Percentiles rank a stretch among this genome's conserved stretches.
Evolutionary conservation across 2,113 vertebrate genomes (phyloP).

Genomic region (Maccullochella peelii): DNA sequence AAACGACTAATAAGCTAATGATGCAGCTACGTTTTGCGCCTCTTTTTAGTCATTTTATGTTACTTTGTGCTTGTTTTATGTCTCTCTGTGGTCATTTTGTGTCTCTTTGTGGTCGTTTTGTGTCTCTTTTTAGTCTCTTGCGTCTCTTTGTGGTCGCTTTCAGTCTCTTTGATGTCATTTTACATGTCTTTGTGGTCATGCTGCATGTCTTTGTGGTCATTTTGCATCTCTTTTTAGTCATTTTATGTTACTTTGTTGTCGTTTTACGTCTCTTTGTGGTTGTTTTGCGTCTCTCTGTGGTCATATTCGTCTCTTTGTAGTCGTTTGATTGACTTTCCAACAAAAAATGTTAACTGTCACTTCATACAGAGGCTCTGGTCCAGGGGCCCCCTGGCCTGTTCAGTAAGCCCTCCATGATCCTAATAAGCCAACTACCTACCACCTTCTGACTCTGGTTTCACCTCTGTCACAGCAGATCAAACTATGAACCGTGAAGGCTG

Average conservation of each 20-base stretch:
- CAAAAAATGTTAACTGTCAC: background rate
- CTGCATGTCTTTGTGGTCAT: background rate
- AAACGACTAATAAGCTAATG: too few species aligned
- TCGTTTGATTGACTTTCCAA: background rate
- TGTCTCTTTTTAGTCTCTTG: background rate
- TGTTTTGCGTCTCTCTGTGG: background rate
- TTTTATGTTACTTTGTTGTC: rapidly evolving
- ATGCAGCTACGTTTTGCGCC: too few species aligned
- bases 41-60: background rate
- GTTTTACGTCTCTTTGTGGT: background rate
- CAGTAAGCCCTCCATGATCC: background rate
- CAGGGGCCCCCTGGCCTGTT: background rate
- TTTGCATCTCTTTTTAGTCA: background rate
- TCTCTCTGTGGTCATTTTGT: background rate
- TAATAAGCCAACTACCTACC: background rate
- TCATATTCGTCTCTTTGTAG: too few species aligned
- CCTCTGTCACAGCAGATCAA: constrained; percentile 17
- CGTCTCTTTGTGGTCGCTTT: background rate
- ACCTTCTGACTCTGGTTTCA: background rate
- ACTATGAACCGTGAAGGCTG: background rate
- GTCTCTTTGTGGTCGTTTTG: background rate
- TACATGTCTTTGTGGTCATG: background rate
- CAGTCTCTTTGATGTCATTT: background rate
- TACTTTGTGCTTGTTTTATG: background rate
- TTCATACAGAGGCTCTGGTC: background rate